Conservation (phyloP, 2,888 invertebrate genomes). For the Eristalinus sepulchralis region DNA sequence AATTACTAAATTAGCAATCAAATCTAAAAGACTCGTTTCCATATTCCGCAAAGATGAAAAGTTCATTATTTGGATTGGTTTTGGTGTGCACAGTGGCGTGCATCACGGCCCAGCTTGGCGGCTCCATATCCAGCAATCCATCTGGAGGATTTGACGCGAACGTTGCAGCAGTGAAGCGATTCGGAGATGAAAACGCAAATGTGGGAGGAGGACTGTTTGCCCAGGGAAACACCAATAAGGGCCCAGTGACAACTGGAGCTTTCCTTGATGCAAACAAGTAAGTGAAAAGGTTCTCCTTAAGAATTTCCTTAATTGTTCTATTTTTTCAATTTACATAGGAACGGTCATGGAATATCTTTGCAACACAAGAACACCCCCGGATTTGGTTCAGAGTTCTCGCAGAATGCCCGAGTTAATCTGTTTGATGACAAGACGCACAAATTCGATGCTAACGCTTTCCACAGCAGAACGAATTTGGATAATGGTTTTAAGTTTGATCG, state of each 20-base stretch:
- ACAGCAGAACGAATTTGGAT: slow-evolving; percentile 72
- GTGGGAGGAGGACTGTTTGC: slow-evolving; percentile 75
- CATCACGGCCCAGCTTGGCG: slow-evolving; percentile 39
- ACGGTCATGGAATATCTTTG: slow-evolving; percentile 75
- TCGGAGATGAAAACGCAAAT: slow-evolving; percentile 73
- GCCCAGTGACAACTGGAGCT: slow-evolving; percentile 75
- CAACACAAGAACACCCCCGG: slow-evolving; percentile 74
- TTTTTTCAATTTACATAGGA: slow-evolving; percentile 65
- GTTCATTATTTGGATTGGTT: not conserved
- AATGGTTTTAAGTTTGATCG: slow-evolving; percentile 71
- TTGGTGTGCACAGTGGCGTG: not conserved
- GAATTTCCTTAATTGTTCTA: too few species aligned
- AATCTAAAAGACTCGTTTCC: too few species aligned
- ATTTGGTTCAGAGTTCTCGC: slow-evolving; percentile 72
- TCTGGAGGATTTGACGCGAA: slow-evolving; percentile 73
- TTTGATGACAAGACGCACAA: slow-evolving; percentile 71
- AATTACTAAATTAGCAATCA: too few species aligned
- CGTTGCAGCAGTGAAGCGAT: slow-evolving; percentile 58
- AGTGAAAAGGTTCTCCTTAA: slow-evolving; percentile 50
- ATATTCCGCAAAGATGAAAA: slow-evolving; percentile 26
- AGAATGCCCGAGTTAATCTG: slow-evolving; percentile 73
- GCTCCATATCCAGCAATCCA: slow-evolving; percentile 72
- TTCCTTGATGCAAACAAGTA: slow-evolving; percentile 75
- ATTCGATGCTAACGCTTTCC: slow-evolving; percentile 74
- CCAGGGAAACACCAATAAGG: slow-evolving; percentile 71